Percentiles rank a stretch among this genome's conserved stretches.
phyloP scores from a whole-genome alignment of 2,113 vertebrate genomes.

The Trematomus loennbergii region DNA sequence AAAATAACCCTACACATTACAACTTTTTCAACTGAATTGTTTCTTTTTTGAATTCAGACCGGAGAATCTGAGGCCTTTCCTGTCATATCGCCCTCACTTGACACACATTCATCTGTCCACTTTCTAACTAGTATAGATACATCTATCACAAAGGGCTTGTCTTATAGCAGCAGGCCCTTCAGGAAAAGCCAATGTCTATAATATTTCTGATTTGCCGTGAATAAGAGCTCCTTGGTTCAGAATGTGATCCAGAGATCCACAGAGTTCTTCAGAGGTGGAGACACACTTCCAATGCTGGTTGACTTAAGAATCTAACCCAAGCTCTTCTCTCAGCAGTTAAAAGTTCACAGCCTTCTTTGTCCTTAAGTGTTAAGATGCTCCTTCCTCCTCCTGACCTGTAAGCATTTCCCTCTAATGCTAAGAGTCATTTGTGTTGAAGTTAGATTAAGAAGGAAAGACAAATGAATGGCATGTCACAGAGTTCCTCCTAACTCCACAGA shows the following conservation, averaged over 20 bases:
- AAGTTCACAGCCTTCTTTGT: conserved; percentile 14
- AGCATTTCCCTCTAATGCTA: not conserved
- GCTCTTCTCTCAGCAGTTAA: conserved; percentile 50
- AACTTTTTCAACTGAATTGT: no score
- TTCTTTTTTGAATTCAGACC: not conserved
- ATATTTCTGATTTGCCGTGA: conserved; percentile 64
- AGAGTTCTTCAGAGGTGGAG: conserved; percentile 25
- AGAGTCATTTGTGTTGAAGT: conserved; percentile 1
- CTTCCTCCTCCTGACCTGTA: conserved; percentile 23
- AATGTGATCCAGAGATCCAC: conserved; percentile 9
- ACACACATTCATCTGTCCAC: not conserved
- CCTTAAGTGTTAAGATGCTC: conserved; percentile 1
- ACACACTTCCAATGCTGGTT: conserved; percentile 56
- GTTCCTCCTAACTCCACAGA: conserved; percentile 16
- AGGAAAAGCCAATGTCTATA: not conserved
- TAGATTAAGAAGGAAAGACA: conserved; percentile 18
- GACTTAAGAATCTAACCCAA: conserved; percentile 48
- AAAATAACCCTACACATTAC: not conserved
- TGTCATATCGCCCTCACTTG: not conserved
- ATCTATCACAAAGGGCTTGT: conserved; percentile 24
- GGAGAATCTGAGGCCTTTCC: not conserved
- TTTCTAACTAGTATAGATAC: not conserved
- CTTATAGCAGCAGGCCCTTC: not conserved
- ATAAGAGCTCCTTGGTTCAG: conserved; percentile 6
- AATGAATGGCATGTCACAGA: conserved; percentile 35